Conservation (phyloP, 2,797 vertebrate genomes). For the Leuciscus waleckii region DNA sequence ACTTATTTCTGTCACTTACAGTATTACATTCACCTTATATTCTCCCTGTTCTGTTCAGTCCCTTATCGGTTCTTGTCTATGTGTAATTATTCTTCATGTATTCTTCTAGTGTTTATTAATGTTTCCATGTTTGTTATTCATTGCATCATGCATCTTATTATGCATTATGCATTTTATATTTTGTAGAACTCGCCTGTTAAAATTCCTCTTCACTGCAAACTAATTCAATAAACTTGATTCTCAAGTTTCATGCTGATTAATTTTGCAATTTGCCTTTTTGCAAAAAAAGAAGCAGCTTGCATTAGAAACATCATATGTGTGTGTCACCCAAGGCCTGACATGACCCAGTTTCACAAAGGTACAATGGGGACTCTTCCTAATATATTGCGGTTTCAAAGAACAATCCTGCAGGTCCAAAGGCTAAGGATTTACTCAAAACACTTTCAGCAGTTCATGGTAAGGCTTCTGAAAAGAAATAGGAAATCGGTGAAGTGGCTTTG, state of each 20-base stretch:
- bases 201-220: background rate
- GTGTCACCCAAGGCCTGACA: conserved; percentile 56
- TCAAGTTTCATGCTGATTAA: conserved; percentile 16
- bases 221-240: conserved; percentile 4
- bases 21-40: background rate
- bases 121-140: background rate
- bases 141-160: background rate
- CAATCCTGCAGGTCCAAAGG: conserved; percentile 56
- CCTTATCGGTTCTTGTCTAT: background rate
- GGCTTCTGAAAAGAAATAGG: conserved; percentile 37
- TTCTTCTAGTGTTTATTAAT: background rate
- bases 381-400: conserved; percentile 56
- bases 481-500: conserved; percentile 43
- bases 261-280: conserved; percentile 43
- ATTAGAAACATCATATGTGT: conserved; percentile 51
- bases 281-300: conserved; percentile 33
- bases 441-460: conserved; percentile 27
- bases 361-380: conserved; percentile 48
- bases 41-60: background rate
- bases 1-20: too few relatives aligned
- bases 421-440: conserved; percentile 56
- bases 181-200: background rate
- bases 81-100: background rate
- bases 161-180: too few relatives aligned
- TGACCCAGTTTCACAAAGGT: conserved; percentile 63